Evolutionary conservation across 2,888 invertebrate species (phyloP).

Genomic region (Drosophila greeni): DNA sequence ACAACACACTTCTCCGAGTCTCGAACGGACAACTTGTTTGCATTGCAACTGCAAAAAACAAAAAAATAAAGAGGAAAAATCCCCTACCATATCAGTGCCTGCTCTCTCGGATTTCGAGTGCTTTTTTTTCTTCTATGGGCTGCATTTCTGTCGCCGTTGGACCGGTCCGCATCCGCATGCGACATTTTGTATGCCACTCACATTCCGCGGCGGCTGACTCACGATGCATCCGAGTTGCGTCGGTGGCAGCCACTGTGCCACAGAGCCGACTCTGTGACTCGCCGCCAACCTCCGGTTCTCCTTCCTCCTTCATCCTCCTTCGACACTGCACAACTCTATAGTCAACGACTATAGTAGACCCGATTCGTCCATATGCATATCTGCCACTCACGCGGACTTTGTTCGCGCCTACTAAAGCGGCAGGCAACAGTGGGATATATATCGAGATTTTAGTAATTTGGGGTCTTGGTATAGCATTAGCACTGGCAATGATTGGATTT

Average conservation of each 20-base stretch:
- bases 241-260: slow-evolving; percentile 47
- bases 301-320: neutral
- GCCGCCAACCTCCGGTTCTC: slow-evolving; percentile 17
- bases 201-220: slow-evolving; percentile 69
- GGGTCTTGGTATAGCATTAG: too few species aligned
- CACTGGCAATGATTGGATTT: too few species aligned
- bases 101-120: slow-evolving; percentile 22
- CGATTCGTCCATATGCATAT: slow-evolving; percentile 64
- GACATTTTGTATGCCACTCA: slow-evolving; percentile 73
- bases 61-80: neutral
- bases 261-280: slow-evolving; percentile 16
- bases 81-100: slow-evolving; percentile 55
- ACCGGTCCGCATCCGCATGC: slow-evolving; percentile 48
- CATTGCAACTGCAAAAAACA: slow-evolving; percentile 36
- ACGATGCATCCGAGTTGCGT: slow-evolving; percentile 43
- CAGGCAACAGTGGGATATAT: slow-evolving; percentile 2
- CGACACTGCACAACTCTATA: slow-evolving; percentile 10
- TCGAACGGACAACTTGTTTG: slow-evolving; percentile 55
- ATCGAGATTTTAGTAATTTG: neutral
- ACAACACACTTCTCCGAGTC: slow-evolving; percentile 9
- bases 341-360: slow-evolving; percentile 7
- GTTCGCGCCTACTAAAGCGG: slow-evolving; percentile 34
- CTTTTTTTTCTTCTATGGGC: slow-evolving; percentile 22
- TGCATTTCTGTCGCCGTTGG: slow-evolving; percentile 18
- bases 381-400: slow-evolving; percentile 63